phyloP scores from a whole-genome alignment of 2,797 vertebrate genomes.

The Pseudochirops cupreus region DNA sequence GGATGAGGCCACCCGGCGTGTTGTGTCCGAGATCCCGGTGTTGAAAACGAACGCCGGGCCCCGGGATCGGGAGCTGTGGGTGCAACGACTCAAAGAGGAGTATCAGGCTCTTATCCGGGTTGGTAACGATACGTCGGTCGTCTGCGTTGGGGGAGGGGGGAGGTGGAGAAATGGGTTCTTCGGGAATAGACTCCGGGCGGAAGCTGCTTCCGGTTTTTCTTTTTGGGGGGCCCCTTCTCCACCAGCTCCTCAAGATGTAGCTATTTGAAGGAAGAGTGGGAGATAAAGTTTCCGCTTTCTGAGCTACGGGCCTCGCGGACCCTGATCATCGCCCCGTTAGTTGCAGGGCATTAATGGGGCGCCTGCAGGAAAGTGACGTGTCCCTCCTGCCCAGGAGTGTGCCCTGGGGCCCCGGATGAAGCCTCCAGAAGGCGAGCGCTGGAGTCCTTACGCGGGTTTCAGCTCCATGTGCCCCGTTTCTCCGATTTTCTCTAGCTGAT shows the following conservation, averaged over 20 bases:
- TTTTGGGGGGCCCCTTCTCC: not conserved
- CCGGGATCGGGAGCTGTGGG: conserved; percentile 92
- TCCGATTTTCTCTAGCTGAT: not conserved
- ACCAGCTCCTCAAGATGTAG: not conserved
- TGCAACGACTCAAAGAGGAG: conserved; percentile 94
- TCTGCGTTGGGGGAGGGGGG: not conserved
- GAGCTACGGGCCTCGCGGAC: not conserved
- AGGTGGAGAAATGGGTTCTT: not conserved
- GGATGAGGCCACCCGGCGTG: conserved; percentile 91
- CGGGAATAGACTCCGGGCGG: conserved; percentile 65
- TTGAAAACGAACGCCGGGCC: conserved; percentile 92
- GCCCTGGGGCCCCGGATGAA: not conserved
- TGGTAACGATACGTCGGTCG: conserved; percentile 23
- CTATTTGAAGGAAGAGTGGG: not conserved
- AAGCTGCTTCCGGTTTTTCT: conserved; percentile 70
- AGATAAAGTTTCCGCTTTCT: not conserved
- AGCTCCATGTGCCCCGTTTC: not conserved
- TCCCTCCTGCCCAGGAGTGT: conserved; percentile 16
- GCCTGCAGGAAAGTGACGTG: conserved; percentile 67
- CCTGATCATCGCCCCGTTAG: not conserved
- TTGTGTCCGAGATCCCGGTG: conserved; percentile 92
- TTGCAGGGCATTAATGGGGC: not conserved
- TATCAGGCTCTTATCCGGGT: conserved; percentile 93
- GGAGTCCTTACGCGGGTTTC: not conserved
- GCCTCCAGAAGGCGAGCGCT: not conserved